These are phyloP conservation scores for Platycheirus albimanus DNA, from an alignment of 2,888 invertebrate species.

Conservation along the genomic window DNA sequence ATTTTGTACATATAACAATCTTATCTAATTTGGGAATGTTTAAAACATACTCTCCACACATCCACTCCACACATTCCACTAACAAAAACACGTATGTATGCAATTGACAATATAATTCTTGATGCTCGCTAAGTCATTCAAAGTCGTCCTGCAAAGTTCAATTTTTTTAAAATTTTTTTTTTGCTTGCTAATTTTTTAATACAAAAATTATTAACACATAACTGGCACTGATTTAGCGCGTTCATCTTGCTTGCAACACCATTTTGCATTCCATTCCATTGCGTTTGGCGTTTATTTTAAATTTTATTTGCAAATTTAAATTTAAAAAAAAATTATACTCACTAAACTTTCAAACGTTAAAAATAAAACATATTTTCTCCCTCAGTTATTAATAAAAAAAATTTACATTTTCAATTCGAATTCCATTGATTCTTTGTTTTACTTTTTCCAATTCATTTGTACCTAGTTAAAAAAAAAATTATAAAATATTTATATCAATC, in stretches of 20 bases:
- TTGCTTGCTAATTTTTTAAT: not conserved
- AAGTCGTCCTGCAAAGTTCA: not conserved
- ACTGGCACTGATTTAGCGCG: conserved; percentile 23
- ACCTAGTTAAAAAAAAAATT: conserved; percentile 28
- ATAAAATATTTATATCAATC: not conserved
- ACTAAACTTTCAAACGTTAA: conserved; percentile 53
- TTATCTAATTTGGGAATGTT: not conserved
- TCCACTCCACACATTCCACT: conserved; percentile 7
- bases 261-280: conserved; percentile 55
- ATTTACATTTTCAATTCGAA: conserved; percentile 52
- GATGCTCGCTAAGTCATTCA: not conserved
- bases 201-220: not conserved
- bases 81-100: not conserved
- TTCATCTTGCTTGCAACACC: conserved; percentile 22
- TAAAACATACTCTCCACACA: not conserved
- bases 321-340: conserved; percentile 33
- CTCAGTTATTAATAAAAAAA: conserved; percentile 41
- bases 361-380: conserved; percentile 45
- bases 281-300: conserved; percentile 42
- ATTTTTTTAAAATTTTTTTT: not conserved
- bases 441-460: conserved; percentile 43
- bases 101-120: not conserved
- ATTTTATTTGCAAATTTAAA: conserved; percentile 49
- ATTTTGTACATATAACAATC: too few relatives aligned
- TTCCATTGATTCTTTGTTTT: conserved; percentile 45